These are phyloP conservation scores for Capricornis sumatraensis DNA, from an alignment of 2,113 vertebrate genomes.

Conservation along the genomic window DNA sequence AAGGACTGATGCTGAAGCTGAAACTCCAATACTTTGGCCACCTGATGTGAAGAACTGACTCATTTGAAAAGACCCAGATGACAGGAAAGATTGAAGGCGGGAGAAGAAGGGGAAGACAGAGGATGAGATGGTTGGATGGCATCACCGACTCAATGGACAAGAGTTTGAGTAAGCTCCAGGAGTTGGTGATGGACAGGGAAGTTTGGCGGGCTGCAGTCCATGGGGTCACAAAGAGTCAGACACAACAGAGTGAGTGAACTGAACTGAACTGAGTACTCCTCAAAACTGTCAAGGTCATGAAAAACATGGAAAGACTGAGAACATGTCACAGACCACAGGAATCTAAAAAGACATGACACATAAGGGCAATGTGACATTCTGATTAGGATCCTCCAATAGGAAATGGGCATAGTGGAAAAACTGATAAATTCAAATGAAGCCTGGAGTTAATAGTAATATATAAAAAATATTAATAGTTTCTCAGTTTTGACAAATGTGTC, in stretches of 20 bases:
- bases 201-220: not conserved
- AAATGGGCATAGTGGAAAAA: not conserved
- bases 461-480: not conserved
- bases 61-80: not conserved
- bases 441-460: not conserved
- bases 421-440: not conserved
- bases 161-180: not conserved
- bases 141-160: not conserved
- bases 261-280: not conserved
- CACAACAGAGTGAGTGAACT: not conserved
- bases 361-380: not conserved
- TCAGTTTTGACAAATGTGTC: not conserved
- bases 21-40: not conserved
- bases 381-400: not conserved
- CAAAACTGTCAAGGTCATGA: not conserved
- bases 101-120: not conserved
- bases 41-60: rapidly evolving
- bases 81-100: rapidly evolving
- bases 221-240: not conserved
- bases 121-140: not conserved
- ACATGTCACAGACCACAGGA: not conserved
- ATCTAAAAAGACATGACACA: not conserved
- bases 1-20: not conserved
- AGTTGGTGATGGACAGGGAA: not conserved
- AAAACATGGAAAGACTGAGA: not conserved